These are phyloP conservation scores for Apodemia duryi DNA, from an alignment of 2,888 invertebrate genomes.

Conservation along the genomic window DNA sequence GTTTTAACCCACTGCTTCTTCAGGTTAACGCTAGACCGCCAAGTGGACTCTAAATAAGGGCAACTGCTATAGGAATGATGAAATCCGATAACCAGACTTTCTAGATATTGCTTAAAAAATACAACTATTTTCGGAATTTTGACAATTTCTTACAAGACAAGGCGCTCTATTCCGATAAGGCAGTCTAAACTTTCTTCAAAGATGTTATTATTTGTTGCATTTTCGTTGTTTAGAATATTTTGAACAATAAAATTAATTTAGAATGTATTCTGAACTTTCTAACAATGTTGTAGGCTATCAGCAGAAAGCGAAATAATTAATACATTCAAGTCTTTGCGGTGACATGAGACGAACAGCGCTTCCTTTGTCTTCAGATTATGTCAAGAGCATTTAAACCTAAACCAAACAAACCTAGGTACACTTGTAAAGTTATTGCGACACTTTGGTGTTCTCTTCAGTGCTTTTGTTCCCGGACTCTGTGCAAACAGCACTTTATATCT, in stretches of 20 bases:
- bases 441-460: slow-evolving; percentile 2
- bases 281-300: slow-evolving; percentile 8
- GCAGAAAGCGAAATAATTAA: slow-evolving; percentile 45
- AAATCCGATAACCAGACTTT: too few species aligned
- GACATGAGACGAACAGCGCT: slow-evolving; percentile 40
- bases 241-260: background rate
- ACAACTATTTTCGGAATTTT: too few species aligned
- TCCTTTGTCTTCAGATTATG: slow-evolving; percentile 39
- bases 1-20: too few species aligned
- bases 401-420: slow-evolving; percentile 29
- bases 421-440: slow-evolving; percentile 37
- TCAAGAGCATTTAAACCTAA: slow-evolving; percentile 2
- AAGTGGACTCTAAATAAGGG: too few species aligned
- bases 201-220: too few species aligned
- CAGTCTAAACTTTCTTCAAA: too few species aligned
- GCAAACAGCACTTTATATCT: background rate
- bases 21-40: too few species aligned
- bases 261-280: background rate
- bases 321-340: slow-evolving; percentile 50
- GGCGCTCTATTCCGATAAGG: too few species aligned
- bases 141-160: too few species aligned
- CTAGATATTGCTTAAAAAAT: too few species aligned
- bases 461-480: background rate
- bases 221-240: too few species aligned
- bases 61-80: too few species aligned